Conservation (phyloP, 2,888 invertebrate genomes). For the Tipula confusa region DNA sequence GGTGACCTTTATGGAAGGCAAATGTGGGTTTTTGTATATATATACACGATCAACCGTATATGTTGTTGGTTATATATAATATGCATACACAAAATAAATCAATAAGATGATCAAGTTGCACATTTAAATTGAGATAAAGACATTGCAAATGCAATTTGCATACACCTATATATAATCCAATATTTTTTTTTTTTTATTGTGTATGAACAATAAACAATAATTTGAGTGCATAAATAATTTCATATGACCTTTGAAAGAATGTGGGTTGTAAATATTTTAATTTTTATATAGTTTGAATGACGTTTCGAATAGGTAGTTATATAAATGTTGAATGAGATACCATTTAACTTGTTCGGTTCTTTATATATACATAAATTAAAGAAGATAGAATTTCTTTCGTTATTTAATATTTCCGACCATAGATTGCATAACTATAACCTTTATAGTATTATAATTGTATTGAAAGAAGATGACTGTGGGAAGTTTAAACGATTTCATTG, state of each 20-base stretch:
- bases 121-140: background rate
- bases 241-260: slow-evolving; percentile 12
- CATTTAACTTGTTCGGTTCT: background rate
- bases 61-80: background rate
- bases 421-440: background rate
- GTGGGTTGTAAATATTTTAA: background rate
- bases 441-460: background rate
- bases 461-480: slow-evolving; percentile 14
- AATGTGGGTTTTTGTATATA: background rate
- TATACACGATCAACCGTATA: background rate
- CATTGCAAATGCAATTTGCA: background rate
- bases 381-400: slow-evolving; percentile 9
- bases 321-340: too few relatives aligned
- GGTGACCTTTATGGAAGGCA: background rate
- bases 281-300: background rate
- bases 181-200: background rate
- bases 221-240: slow-evolving; percentile 12
- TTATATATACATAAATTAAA: background rate
- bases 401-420: background rate
- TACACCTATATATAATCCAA: background rate
- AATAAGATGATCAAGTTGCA: background rate
- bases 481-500: background rate
- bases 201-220: background rate
- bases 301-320: background rate
- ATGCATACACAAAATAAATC: too few relatives aligned